Percentiles rank a stretch among this genome's conserved stretches.
These are phyloP conservation scores for Melanchra persicariae DNA, from an alignment of 2,888 invertebrate genomes.

Conservation along the genomic window DNA sequence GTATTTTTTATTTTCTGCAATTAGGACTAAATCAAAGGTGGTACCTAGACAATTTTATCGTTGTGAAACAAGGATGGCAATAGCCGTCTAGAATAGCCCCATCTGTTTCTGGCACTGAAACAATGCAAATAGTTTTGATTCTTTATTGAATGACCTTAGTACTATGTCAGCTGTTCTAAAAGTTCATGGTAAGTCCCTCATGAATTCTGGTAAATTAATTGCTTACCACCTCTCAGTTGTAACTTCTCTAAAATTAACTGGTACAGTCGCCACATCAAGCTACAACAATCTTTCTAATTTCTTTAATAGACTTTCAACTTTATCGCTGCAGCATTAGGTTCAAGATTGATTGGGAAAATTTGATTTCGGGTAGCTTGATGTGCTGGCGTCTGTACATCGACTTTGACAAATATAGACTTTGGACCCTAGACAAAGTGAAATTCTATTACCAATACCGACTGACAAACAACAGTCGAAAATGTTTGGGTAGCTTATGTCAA, in stretches of 20 bases:
- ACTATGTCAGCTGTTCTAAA: not conserved
- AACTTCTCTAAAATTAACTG: not conserved
- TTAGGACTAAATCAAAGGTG: not conserved
- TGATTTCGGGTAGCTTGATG: too few relatives aligned
- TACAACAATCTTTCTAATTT: too few relatives aligned
- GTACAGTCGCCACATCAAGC: too few relatives aligned
- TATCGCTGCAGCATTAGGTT: too few relatives aligned
- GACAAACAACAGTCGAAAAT: not conserved
- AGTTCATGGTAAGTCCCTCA: conserved; percentile 25
- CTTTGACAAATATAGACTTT: not conserved
- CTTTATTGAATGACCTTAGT: not conserved
- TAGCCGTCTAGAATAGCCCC: conserved; percentile 32
- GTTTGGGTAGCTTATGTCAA: too few relatives aligned
- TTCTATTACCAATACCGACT: not conserved
- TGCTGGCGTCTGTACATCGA: too few relatives aligned
- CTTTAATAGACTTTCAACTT: too few relatives aligned
- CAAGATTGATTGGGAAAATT: too few relatives aligned
- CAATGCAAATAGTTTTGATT: conserved; percentile 34
- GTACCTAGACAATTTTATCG: conserved; percentile 14
- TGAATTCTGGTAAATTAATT: conserved; percentile 1
- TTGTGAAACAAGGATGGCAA: conserved; percentile 30
- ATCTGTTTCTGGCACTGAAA: conserved; percentile 35
- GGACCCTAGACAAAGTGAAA: not conserved
- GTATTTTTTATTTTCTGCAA: not conserved
- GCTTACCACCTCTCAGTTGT: not conserved